Evolutionary conservation across 2,113 vertebrate genomes (phyloP).

Genomic region (Aphelocoma coerulescens): DNA sequence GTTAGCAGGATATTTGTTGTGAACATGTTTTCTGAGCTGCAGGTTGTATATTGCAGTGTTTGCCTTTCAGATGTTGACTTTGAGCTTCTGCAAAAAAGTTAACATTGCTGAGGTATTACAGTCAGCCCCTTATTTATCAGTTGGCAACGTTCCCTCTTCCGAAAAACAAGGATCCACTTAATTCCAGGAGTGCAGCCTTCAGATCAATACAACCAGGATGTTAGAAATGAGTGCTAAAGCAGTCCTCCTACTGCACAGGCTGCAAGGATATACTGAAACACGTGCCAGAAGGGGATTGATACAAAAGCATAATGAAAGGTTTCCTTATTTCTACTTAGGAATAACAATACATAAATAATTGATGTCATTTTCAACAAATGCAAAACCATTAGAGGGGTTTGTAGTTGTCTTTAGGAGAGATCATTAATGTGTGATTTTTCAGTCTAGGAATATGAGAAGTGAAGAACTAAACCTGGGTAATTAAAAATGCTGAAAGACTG

Average conservation of each 20-base stretch:
- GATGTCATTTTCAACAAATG: neutral
- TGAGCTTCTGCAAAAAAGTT: neutral
- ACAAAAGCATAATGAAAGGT: neutral
- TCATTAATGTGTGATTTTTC: neutral
- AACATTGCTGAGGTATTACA: neutral
- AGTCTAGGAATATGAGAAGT: neutral
- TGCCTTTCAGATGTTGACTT: neutral
- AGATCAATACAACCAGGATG: neutral
- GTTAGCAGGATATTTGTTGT: neutral
- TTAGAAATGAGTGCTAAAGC: neutral
- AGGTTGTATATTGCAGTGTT: neutral
- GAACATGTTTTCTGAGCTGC: neutral
- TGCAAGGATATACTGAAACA: neutral
- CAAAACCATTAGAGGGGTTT: neutral
- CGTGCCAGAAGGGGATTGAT: neutral
- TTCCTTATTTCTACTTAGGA: neutral
- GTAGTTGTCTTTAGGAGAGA: neutral
- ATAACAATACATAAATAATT: neutral
- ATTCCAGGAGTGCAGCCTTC: neutral
- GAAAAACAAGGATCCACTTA: neutral
- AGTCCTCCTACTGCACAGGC: neutral
- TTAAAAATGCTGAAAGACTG: neutral
- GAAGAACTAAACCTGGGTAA: neutral
- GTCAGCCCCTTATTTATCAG: constrained; percentile 2
- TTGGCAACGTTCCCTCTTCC: neutral